phyloP scores from a whole-genome alignment of 2,797 vertebrate genomes.

The Meriones psammophilus region DNA sequence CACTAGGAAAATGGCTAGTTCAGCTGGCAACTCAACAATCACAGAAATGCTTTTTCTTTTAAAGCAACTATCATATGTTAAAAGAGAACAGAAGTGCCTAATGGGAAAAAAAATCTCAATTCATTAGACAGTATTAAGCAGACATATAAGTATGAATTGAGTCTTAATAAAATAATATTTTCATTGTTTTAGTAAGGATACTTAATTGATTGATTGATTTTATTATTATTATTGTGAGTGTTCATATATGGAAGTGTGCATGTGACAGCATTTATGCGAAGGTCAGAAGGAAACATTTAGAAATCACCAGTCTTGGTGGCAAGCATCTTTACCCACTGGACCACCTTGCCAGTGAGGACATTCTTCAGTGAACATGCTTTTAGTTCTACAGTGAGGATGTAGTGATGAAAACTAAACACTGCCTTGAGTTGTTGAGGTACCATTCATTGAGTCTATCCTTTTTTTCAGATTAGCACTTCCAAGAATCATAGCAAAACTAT shows the following conservation, averaged over 20 bases:
- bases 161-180: conserved; percentile 39
- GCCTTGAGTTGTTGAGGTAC: not conserved
- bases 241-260: not conserved
- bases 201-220: not conserved
- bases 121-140: conserved; percentile 28
- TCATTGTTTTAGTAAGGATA: not conserved
- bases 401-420: not conserved
- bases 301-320: not conserved
- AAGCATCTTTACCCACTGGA: not conserved
- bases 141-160: not conserved
- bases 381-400: not conserved
- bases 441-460: not conserved
- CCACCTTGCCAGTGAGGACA: not conserved
- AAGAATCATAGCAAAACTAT: not conserved
- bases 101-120: not conserved
- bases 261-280: not conserved
- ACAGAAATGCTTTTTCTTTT: not conserved
- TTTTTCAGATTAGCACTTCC: not conserved
- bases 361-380: conserved; percentile 1
- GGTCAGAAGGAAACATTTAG: not conserved
- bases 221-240: not conserved
- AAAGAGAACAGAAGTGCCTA: not conserved
- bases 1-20: conserved; percentile 55
- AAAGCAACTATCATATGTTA: not conserved
- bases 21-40: conserved; percentile 11